Evolutionary conservation across 2,888 invertebrate species (phyloP).

Genomic region (Trichacis sp.): DNA sequence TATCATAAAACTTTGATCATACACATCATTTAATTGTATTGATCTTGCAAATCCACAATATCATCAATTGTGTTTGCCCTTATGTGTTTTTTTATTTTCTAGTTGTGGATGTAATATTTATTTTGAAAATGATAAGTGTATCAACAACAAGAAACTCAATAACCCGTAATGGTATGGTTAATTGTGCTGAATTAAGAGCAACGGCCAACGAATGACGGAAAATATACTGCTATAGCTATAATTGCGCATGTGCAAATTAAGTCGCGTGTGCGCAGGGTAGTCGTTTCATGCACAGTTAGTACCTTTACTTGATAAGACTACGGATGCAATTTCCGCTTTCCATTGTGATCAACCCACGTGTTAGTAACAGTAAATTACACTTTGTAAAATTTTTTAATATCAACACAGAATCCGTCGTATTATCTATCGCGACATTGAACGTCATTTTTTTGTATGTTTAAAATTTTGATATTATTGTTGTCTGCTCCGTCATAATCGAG

Average conservation of each 20-base stretch:
- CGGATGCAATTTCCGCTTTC: conserved; percentile 8
- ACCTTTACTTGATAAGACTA: conserved; percentile 9
- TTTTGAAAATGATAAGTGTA: no score
- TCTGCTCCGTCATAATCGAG: no score
- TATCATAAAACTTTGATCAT: no score
- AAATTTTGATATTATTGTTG: no score
- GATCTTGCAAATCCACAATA: no score
- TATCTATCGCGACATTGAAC: no score
- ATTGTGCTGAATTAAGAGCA: neutral
- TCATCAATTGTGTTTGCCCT: no score
- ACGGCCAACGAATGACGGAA: conserved; percentile 5
- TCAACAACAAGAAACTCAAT: neutral
- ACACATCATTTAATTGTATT: no score
- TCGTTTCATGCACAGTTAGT: conserved; percentile 12
- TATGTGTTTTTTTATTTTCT: no score
- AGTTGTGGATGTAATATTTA: no score
- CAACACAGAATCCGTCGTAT: no score
- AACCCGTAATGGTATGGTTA: neutral
- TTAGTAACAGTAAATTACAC: conserved; percentile 1
- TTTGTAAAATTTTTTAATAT: neutral
- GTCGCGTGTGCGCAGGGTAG: conserved; percentile 3
- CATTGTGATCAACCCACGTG: conserved; percentile 8
- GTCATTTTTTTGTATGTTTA: no score
- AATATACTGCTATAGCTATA: neutral
- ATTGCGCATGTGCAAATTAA: conserved; percentile 4